Percentiles rank a stretch among this genome's conserved stretches.
Conservation (phyloP, 2,113 vertebrate genomes). For the Microcebus jonahi region DNA sequence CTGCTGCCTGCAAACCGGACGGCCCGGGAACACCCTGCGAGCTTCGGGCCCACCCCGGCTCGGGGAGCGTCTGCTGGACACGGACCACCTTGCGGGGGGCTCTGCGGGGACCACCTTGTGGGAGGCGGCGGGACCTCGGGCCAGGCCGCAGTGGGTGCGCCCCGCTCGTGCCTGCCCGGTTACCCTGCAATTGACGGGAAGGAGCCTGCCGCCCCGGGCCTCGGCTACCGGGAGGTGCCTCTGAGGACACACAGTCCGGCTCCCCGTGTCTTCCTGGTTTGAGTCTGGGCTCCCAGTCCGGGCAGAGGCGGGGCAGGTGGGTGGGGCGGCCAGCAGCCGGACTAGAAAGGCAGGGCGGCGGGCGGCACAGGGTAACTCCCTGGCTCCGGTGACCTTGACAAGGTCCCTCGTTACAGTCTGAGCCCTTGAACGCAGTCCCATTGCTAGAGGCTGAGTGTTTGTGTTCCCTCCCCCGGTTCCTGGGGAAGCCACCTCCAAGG, state of each 20-base stretch:
- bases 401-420: not conserved
- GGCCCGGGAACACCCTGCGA: accelerated
- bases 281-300: not conserved
- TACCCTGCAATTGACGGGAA: accelerated
- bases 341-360: not conserved
- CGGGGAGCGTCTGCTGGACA: not conserved
- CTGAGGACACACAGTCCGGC: accelerated
- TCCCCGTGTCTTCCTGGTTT: not conserved
- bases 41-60: not conserved
- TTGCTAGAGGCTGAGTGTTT: not conserved
- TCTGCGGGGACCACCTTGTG: not conserved
- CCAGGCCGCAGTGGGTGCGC: not conserved
- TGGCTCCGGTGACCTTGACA: not conserved
- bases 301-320: not conserved
- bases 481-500: not conserved
- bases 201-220: not conserved
- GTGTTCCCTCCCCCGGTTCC: not conserved
- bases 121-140: not conserved
- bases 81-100: accelerated
- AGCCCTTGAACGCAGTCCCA: not conserved
- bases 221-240: accelerated
- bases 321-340: not conserved
- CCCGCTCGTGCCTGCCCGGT: accelerated
- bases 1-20: not conserved
- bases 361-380: accelerated